Conservation (phyloP, 2,797 vertebrate species). For the Myripristis jacobus region DNA sequence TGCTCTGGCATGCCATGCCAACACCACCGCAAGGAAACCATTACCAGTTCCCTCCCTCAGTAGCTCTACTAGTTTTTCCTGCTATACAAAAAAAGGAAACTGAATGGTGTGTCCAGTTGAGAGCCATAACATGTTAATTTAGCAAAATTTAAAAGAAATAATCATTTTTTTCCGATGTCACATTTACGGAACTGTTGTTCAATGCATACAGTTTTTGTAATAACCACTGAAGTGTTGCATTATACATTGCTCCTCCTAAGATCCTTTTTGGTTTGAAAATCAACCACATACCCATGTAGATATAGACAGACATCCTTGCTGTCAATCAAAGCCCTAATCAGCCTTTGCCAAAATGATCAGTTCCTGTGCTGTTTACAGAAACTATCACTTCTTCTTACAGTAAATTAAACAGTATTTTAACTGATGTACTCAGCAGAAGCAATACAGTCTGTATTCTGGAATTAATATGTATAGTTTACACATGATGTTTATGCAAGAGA, state of each 20-base stretch:
- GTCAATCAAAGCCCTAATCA: neutral
- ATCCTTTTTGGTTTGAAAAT: neutral
- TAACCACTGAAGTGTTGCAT: neutral
- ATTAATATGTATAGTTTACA: neutral
- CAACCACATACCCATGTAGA: neutral
- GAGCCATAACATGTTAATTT: too few species aligned
- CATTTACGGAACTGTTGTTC: neutral
- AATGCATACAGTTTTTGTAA: neutral
- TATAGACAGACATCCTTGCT: neutral
- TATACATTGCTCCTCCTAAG: neutral
- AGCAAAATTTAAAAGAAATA: too few species aligned
- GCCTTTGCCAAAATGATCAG: too few species aligned
- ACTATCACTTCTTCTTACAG: neutral
- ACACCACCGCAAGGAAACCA: slow-evolving; percentile 29
- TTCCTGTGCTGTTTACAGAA: neutral
- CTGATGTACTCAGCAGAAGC: neutral
- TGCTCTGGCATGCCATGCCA: slow-evolving; percentile 17
- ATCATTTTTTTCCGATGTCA: neutral
- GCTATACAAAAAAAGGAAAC: neutral
- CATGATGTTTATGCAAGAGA: neutral
- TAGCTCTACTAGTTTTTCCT: neutral
- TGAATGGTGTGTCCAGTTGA: neutral
- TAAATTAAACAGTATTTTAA: neutral
- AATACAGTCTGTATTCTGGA: neutral
- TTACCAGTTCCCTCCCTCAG: neutral